phyloP scores from a whole-genome alignment of 2,113 vertebrate genomes.

The Nycticorax nycticorax region DNA sequence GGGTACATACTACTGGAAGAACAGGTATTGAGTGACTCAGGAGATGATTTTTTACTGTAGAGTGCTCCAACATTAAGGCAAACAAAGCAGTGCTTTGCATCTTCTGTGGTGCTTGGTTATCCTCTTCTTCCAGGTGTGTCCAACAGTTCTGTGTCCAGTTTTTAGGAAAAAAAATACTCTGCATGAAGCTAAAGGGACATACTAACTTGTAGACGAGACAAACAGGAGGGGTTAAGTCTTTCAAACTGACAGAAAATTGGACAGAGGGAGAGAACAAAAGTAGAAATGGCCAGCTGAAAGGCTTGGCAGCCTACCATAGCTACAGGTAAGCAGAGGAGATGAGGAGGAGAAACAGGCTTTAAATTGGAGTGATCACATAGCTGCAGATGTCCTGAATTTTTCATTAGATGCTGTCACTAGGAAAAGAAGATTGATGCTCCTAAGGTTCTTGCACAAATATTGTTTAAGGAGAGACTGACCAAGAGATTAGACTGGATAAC shows the following conservation, averaged over 20 bases:
- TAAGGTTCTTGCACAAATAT: neutral
- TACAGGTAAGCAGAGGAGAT: neutral
- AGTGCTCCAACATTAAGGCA: neutral
- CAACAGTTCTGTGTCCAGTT: neutral
- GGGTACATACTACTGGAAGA: neutral
- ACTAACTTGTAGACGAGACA: neutral
- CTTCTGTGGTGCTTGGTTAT: neutral
- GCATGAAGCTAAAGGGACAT: neutral
- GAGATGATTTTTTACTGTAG: neutral
- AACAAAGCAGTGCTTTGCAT: neutral
- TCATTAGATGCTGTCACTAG: neutral
- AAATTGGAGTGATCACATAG: neutral
- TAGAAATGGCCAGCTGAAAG: neutral
- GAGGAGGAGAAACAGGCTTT: neutral
- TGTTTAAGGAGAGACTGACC: neutral
- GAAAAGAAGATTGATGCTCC: neutral
- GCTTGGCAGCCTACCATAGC: neutral
- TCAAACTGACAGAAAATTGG: neutral
- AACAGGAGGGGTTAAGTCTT: neutral
- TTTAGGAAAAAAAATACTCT: neutral
- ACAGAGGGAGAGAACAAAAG: neutral
- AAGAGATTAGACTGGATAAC: neutral
- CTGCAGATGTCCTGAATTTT: neutral
- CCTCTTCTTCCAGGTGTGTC: neutral
- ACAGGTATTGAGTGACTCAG: neutral